Conservation (phyloP, 2,888 invertebrate species). For the Smittia sp. region DNA sequence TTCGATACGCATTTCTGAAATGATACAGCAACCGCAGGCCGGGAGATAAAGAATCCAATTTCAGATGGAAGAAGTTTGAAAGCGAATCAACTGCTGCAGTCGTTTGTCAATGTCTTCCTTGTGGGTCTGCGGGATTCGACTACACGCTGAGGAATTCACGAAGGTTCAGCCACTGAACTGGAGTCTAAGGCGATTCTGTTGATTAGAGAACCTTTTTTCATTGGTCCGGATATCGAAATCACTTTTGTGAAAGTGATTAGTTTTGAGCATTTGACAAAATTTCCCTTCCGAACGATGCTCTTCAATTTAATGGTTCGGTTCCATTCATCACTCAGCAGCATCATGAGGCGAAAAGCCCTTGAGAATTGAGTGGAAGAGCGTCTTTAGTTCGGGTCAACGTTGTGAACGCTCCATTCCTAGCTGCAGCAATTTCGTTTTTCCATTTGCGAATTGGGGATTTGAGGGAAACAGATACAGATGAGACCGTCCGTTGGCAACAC, state of each 20-base stretch:
- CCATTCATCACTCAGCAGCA: too few species aligned
- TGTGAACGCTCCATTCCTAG: neutral
- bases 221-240: too few species aligned
- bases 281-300: too few species aligned
- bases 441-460: conserved; percentile 10
- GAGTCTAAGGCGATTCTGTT: too few species aligned
- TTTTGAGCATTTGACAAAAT: neutral
- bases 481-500: neutral
- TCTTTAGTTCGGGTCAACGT: neutral
- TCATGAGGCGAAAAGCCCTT: neutral
- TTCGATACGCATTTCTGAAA: too few species aligned
- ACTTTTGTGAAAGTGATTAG: neutral
- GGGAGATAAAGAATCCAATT: neutral
- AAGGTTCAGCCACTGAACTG: too few species aligned
- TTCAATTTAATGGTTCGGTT: too few species aligned
- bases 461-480: neutral
- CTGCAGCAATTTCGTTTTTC: neutral
- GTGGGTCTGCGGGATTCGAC: too few species aligned
- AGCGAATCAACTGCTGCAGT: neutral
- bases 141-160: too few species aligned
- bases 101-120: conserved; percentile 1
- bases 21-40: conserved; percentile 2
- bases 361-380: neutral
- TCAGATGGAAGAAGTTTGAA: neutral
- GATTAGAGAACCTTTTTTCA: neutral